Evolutionary conservation across 37 sponge, comb jelly and placozoan species (phyloP), one percentile per base, ranked within the genome.

Genomic region (Ephydatia muelleri): DNA sequence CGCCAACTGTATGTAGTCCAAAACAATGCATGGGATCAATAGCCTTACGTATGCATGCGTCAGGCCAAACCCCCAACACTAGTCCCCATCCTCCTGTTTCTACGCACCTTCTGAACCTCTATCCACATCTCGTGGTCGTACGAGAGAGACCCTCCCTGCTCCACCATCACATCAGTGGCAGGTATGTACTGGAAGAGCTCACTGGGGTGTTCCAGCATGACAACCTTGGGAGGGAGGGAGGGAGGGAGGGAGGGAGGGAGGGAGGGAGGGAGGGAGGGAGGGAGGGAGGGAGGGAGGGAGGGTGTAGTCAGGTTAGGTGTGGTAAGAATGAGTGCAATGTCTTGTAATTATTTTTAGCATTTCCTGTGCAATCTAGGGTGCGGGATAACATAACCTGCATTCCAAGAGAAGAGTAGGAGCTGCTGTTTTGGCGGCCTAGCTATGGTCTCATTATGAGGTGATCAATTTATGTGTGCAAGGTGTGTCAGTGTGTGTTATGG

Each of bases 81-180:
- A 43, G 43, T 43, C 43, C 43, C 43, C 43, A 43, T 3, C 6
- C 43, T 6, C 43, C 3, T n/a, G n/a, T n/a, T n/a, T n/a, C 3
- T 9, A n/a, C 91, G 49, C 38, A 91, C 91, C 73, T 75, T 83
- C 80, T 77, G 83, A 33, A 64, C 26, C 13, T 78, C 84, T 69
- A 92, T 76, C 95, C 95, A 94, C 67, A 86, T 73, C 23, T 82
- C 57, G 57, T 94, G 95, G 75, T 91, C 74, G 81, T 91, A 94
- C 4, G 64, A 47, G 19, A 94, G 77, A 13, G 83, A 28, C 0
- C 95, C 95, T 28, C 87, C 92, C 0, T 91, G 86, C 29, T 91
- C 91, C 4, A 43, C 47, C 5, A 89, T 82, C 65, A 94, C 25
- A 38, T 92, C 81, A 48, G 84, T 72, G 64, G 68, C 68, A 5